phyloP scores from a whole-genome alignment of 2,888 invertebrate genomes.

The Anoncus sp. region DNA sequence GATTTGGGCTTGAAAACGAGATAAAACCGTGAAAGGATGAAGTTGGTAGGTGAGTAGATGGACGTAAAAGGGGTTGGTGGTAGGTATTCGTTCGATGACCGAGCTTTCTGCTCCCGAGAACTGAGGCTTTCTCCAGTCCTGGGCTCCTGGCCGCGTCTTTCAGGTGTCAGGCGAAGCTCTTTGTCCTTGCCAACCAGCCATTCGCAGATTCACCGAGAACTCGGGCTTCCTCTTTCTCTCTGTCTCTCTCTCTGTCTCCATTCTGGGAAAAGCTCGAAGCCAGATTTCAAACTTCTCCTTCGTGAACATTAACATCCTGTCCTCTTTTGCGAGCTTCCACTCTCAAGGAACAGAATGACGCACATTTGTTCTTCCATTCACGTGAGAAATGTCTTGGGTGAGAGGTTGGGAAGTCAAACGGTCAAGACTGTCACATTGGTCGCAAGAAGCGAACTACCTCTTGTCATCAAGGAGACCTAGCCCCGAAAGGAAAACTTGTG shows the following conservation, averaged over 20 bases:
- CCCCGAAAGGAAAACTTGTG: neutral
- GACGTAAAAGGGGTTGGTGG: conserved; percentile 28
- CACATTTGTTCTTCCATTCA: conserved; percentile 9
- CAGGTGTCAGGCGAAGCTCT: conserved; percentile 53
- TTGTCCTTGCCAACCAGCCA: conserved; percentile 57
- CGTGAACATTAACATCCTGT: conserved; percentile 10
- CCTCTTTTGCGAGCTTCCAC: neutral
- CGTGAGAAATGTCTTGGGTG: neutral
- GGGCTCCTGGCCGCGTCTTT: conserved; percentile 39
- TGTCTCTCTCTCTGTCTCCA: conserved; percentile 21
- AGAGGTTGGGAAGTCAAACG: neutral
- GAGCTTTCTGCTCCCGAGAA: conserved; percentile 34
- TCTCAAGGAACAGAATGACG: conserved; percentile 24
- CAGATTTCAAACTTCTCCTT: conserved; percentile 24
- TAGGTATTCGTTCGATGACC: conserved; percentile 58
- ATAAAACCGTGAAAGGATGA: conserved; percentile 29
- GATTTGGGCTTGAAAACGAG: conserved; percentile 53
- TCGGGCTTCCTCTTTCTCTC: too few relatives aligned
- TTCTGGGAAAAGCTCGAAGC: conserved; percentile 24
- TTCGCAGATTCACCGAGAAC: conserved; percentile 20
- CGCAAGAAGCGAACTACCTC: neutral
- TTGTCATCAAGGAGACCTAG: neutral
- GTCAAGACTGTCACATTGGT: conserved; percentile 7
- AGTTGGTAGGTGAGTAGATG: conserved; percentile 23
- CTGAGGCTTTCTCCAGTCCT: conserved; percentile 13